Conservation (phyloP, 92 coral and sea anemone genomes). For the Bergia sp. region DNA sequence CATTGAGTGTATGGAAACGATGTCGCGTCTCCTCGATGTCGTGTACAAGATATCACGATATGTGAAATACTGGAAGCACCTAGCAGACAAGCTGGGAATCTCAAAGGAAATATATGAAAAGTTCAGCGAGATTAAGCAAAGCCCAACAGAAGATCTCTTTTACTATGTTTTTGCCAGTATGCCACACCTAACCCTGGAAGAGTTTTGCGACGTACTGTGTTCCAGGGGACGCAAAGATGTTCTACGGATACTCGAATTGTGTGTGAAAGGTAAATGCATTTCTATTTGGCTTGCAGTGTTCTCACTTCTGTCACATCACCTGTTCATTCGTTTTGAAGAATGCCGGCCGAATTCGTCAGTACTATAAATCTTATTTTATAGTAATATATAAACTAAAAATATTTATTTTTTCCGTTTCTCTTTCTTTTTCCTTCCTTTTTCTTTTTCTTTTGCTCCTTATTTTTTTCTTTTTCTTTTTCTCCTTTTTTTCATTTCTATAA, state of each 20-base stretch:
- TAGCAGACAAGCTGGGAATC: constrained; percentile 17
- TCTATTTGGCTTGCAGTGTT: background rate
- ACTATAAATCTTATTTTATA: no score
- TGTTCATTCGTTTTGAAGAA: no score
- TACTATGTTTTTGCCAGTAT: background rate
- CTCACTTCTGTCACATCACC: no score
- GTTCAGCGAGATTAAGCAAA: background rate
- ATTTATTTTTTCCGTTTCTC: no score
- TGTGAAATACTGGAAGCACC: constrained; percentile 36
- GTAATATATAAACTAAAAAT: no score
- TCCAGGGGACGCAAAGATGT: constrained; percentile 16
- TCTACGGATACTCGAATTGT: background rate
- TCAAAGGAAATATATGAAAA: constrained; percentile 14
- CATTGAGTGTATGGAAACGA: constrained; percentile 18
- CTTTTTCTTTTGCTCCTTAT: no score
- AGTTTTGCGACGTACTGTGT: background rate
- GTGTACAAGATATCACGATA: constrained; percentile 14
- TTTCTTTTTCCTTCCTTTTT: no score
- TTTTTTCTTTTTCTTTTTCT: no score
- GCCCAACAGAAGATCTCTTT: constrained; percentile 37
- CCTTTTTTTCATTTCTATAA: no score
- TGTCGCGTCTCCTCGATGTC: constrained; percentile 3
- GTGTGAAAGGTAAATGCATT: background rate
- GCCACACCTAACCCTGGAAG: constrained; percentile 2
- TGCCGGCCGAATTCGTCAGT: no score